Evolutionary conservation across 2,888 invertebrate genomes (phyloP), one percentile per base, ranked within the genome.

Genomic region (Trissoscelio sp.): DNA sequence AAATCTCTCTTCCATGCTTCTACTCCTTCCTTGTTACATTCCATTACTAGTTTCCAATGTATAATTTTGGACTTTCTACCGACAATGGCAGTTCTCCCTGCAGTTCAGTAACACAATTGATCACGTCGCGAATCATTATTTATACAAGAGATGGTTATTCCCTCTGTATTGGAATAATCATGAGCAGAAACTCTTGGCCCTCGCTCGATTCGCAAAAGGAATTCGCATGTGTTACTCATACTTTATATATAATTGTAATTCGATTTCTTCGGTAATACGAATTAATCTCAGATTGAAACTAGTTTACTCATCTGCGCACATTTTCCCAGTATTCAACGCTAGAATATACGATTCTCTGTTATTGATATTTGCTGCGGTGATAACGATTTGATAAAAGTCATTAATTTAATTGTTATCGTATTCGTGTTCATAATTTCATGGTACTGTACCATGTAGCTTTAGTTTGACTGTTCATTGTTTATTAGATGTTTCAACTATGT

Each of bases 31-130:
- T 64, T 62, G 77, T 84, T 82, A 84, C 86, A 85, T 83, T 84
- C 84, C 84, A 83, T 86, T 84, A 83, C 86, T 87, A 88, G 85
- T 88, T 89, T 88, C 87, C 87, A 87, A 88, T 88, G 88, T 89
- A 88, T 88, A 89, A 88, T 89, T 89, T 87, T 87, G 85, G 88
- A 88, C 88, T 89, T 89, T 88, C 86, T 80, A 82, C 85, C 88
- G 85, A 89, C 88, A 88, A 88, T 88, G 86, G 86, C 85, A 87
- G 85, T 87, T 87, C 86, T 82, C 86, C 85, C 79, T 84, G 86
- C 85, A 87, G 87, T 88, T 88, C 85, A 85, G 84, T 86, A 87
- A 88, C 86, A 88, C 87, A 89, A 89, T 88, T 88, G 89, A 88
- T 88, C 87, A 87, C 85, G 81, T 84, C 84, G 85, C 84, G 67